Evolutionary conservation across 2,797 vertebrate species (phyloP), one percentile per base, ranked within the genome.

Genomic region (Linurgus olivaceus): DNA sequence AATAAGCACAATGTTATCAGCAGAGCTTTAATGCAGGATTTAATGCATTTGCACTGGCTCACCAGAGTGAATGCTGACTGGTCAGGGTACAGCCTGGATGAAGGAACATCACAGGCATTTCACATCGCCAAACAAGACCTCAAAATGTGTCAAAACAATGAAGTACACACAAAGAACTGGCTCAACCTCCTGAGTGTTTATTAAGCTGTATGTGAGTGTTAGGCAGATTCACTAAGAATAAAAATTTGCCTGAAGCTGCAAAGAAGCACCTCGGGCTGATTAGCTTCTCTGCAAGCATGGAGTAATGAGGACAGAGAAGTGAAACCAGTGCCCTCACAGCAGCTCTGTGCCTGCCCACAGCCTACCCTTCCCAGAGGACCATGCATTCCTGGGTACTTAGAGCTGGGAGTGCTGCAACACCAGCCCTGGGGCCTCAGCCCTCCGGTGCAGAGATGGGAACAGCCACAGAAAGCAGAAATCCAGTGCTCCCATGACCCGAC

Each of bases 1-100:
- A 94, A 93, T 95, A 92, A 74, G 68, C 82, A 57, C 74, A 88
- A 88, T 74, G 89, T 88, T 75, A 81, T 88, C 85, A 79, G 70
- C 71, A 66, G 79, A 72, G 57, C 21, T 94, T 75, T 89, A 88
- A 33, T 40, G 63, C 57, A 57, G 52, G 31, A 48, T 90, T 90
- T 85, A 91, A 88, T 77, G 76, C 63, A 21, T 44, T 28, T 15
- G 4, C 44, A 79, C 68, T 68, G 73, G 73, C 82, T 92, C 85
- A 72, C 20, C 73, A 82, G 42, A 7, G 55, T 17, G 14, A 48
- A 72, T 17, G 44, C 7, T 55, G 67, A 51, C 38, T 52, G 59
- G 51, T 37, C 88, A 26, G 73, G 0, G 17, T 17, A 47, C 74
- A 54, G 52, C 23, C 52, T n/a, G 28, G 17, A 45, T 6, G 35